Conservation (phyloP, 2,888 invertebrate genomes). For the Acleris sparsana region DNA sequence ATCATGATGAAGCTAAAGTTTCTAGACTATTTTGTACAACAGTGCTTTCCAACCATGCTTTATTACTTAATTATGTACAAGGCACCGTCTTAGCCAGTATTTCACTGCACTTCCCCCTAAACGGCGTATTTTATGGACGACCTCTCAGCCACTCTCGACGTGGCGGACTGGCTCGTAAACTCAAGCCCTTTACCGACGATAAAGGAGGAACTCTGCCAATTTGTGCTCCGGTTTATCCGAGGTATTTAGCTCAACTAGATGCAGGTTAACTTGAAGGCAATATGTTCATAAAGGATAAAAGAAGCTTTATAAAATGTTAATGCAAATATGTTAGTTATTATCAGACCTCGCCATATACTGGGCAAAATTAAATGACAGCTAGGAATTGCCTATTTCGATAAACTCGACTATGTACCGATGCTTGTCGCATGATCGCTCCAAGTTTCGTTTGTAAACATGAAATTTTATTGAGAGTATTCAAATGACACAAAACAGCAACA, state of each 20-base stretch:
- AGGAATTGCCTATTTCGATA: too few relatives aligned
- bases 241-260: not conserved
- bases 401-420: too few relatives aligned
- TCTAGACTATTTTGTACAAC: too few relatives aligned
- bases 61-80: conserved; percentile 23
- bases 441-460: too few relatives aligned
- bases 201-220: conserved; percentile 8
- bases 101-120: conserved; percentile 24
- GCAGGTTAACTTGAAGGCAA: not conserved
- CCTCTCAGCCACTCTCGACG: conserved; percentile 24
- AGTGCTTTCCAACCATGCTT: not conserved
- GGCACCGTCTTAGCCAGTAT: conserved; percentile 10
- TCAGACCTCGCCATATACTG: too few relatives aligned
- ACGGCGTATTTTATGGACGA: conserved; percentile 33
- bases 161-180: conserved; percentile 31
- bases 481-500: too few relatives aligned
- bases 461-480: too few relatives aligned
- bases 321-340: too few relatives aligned
- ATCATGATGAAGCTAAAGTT: too few relatives aligned
- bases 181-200: conserved; percentile 4
- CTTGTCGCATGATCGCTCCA: too few relatives aligned
- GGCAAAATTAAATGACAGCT: too few relatives aligned
- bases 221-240: conserved; percentile 10
- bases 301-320: too few relatives aligned
- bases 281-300: not conserved